Percentiles rank a stretch among this genome's conserved stretches.
Conservation (phyloP, 2,888 invertebrate genomes). For the Hypsopygia costalis region DNA sequence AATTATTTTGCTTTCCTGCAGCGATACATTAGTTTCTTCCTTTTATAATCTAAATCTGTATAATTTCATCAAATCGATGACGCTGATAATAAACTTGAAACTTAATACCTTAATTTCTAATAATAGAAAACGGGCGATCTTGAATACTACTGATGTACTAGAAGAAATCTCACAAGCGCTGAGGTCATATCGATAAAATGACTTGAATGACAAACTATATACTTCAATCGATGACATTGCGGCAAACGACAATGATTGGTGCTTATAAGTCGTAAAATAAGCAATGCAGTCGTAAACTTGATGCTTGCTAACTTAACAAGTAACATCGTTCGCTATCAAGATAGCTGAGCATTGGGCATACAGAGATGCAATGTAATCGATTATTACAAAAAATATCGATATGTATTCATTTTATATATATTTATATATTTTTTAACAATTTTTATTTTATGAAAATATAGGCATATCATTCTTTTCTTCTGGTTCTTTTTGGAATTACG, state of each 20-base stretch:
- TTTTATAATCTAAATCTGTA: no score
- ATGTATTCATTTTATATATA: conserved; percentile 11
- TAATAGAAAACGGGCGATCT: no score
- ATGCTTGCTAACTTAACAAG: conserved; percentile 22
- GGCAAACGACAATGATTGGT: conserved; percentile 19
- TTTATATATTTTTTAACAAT: no score
- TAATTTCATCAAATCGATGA: no score
- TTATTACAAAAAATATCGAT: conserved; percentile 9
- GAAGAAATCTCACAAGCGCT: not conserved
- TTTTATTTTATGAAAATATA: no score
- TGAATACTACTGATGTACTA: no score
- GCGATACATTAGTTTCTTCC: no score
- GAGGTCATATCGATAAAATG: conserved; percentile 37
- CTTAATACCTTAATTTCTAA: no score
- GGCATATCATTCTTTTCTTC: no score
- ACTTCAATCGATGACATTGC: conserved; percentile 23
- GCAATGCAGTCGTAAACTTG: conserved; percentile 25
- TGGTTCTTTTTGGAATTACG: no score
- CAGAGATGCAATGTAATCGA: not conserved
- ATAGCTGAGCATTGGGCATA: conserved; percentile 15
- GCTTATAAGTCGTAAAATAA: conserved; percentile 29
- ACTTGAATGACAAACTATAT: conserved; percentile 18
- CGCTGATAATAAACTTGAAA: no score
- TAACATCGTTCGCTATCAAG: conserved; percentile 24
- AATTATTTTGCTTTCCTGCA: no score